Evolutionary conservation across 2,113 vertebrate species (phyloP).

Genomic region (Paraplagusia blochii): DNA sequence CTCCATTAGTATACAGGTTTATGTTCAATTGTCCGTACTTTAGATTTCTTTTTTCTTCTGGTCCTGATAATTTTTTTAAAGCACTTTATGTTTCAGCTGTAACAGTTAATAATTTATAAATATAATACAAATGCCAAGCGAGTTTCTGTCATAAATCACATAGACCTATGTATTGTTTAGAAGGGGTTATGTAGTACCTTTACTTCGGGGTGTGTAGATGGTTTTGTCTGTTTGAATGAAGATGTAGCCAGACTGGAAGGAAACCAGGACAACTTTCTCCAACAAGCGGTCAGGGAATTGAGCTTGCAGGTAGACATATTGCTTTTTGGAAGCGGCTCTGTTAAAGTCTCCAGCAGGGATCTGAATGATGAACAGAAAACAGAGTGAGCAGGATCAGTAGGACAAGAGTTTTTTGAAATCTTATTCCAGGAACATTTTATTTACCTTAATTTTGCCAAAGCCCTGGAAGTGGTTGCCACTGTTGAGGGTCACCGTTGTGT

Average conservation of each 20-base stretch:
- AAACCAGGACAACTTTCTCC: slow-evolving; percentile 69
- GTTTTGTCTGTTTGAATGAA: slow-evolving; percentile 76
- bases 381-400: not conserved
- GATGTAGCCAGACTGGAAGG: slow-evolving; percentile 72
- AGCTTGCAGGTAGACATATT: slow-evolving; percentile 67
- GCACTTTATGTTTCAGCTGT: too few relatives aligned
- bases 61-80: too few relatives aligned
- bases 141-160: not conserved
- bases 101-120: too few relatives aligned
- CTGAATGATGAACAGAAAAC: slow-evolving; percentile 25
- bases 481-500: slow-evolving; percentile 40
- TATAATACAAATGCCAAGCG: not conserved
- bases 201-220: slow-evolving; percentile 68
- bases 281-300: slow-evolving; percentile 43
- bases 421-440: accelerated
- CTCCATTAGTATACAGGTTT: too few relatives aligned
- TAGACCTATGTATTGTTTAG: not conserved
- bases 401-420: not conserved
- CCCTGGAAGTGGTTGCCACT: slow-evolving; percentile 26
- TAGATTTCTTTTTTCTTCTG: too few relatives aligned
- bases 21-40: too few relatives aligned
- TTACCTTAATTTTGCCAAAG: slow-evolving; percentile 67
- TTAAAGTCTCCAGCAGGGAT: slow-evolving; percentile 46
- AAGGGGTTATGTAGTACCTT: slow-evolving; percentile 22
- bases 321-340: slow-evolving; percentile 45